Base-by-base conservation (phyloP, 2,113 vertebrate genomes). In the Dicrurus megarhynchus region DNA sequence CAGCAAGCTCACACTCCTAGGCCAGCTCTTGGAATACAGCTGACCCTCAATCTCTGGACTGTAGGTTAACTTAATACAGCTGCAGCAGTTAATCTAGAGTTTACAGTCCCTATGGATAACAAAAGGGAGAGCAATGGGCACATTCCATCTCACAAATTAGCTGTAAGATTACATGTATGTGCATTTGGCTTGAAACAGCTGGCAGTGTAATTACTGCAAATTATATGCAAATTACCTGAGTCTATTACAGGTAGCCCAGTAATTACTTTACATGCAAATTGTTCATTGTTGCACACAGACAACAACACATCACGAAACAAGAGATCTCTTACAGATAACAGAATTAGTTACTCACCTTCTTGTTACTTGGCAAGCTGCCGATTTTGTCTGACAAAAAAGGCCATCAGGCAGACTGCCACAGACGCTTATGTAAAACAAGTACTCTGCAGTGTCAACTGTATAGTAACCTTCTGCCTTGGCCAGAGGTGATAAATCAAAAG, bases 401-500 rank as follows among this genome's bases (percentile, higher is more conserved):
- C 14, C 37, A 2, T 49, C 49, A 0, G 97, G 97, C 47, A 99
- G 96, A 1, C 94, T 61, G 9, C 98, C 98, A 53, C 99, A 99
- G 12, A 99, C 88, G 4, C 98, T 99, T 93, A 99, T 97, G 60
- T 98, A 98, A 84, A 99, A 99, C 20, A 94, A 81, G 23, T 99
- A 99, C 28, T 91, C 85, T 8, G 10, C 75, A 5, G 95, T 96
- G 41, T 90, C 97, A 47, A 99, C 77, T 81, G 97, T 85, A 84
- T 99, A 99, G 77, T 39, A 86, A 10, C 80, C 97, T 1, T 63
- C 90, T 35, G 95, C 90, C 97, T 98, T 99, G 46, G 87, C 95
- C 92, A 99, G 97, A 11, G 98, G 98, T 12, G 98, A 98, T 84
- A 99, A 96, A 95, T 99, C 98, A 84, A 99, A 99, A 27, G 97